Conservation (phyloP, 1,140 invertebrate species). For the Lordiphosa mommai region DNA sequence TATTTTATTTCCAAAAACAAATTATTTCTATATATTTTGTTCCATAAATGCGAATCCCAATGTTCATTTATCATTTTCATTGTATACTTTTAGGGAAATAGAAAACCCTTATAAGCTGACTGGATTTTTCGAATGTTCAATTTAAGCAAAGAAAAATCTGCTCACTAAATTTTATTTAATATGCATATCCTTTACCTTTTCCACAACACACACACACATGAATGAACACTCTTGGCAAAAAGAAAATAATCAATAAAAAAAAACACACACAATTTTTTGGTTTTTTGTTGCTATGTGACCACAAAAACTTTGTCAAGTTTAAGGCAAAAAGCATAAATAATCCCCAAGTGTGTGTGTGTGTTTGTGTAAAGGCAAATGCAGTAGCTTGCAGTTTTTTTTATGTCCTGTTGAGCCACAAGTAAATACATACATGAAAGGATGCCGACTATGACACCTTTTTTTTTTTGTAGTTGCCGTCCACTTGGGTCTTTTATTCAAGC, state of each 20-base stretch:
- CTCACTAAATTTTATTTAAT: slow-evolving; percentile 32
- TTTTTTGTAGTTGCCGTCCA: slow-evolving; percentile 19
- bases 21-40: too few species aligned
- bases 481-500: background rate
- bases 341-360: slow-evolving; percentile 18
- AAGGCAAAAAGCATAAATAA: slow-evolving; percentile 52
- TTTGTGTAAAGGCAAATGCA: background rate
- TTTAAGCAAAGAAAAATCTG: slow-evolving; percentile 5
- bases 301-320: slow-evolving; percentile 41
- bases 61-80: too few species aligned
- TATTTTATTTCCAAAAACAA: too few species aligned
- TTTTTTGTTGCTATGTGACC: slow-evolving; percentile 10
- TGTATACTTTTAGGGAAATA: background rate
- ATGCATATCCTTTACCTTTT: slow-evolving; percentile 23
- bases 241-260: slow-evolving; percentile 39
- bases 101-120: too few species aligned
- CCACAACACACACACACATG: slow-evolving; percentile 1
- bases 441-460: slow-evolving; percentile 31
- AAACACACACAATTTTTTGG: background rate
- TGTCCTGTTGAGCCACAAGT: slow-evolving; percentile 18
- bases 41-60: too few species aligned
- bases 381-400: slow-evolving; percentile 17
- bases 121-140: too few species aligned
- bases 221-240: background rate
- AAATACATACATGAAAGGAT: slow-evolving; percentile 51